A percentile compares a stretch with the other conserved stretches of the same genome.
Evolutionary conservation across 2,888 invertebrate species (phyloP).

Genomic region (Anoncus sp.): DNA sequence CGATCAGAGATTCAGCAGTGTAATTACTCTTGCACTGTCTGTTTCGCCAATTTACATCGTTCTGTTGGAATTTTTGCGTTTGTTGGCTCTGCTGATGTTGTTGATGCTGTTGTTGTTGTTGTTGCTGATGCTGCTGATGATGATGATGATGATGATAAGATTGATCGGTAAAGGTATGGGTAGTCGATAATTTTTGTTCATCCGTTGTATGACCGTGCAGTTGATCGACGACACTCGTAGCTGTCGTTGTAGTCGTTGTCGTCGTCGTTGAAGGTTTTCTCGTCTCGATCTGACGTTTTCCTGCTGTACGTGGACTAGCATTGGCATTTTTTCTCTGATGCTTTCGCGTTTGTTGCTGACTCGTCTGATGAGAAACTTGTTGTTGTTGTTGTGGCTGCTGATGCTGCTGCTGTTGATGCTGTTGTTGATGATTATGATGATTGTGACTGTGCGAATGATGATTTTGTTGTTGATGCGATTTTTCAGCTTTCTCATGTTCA

Average conservation of each 20-base stretch:
- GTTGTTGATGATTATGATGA: conserved; percentile 57
- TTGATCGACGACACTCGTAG: conserved; percentile 70
- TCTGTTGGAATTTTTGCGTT: conserved; percentile 77
- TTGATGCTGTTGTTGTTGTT: conserved; percentile 69
- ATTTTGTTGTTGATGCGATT: conserved; percentile 72
- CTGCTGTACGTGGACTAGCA: conserved; percentile 76
- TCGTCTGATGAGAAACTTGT: conserved; percentile 51
- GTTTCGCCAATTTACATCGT: conserved; percentile 79
- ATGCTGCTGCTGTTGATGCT: conserved; percentile 69
- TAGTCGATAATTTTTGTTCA: conserved; percentile 73
- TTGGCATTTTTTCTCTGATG: conserved; percentile 78
- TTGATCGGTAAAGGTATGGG: conserved; percentile 56
- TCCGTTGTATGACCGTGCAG: conserved; percentile 74
- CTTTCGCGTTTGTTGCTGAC: conserved; percentile 73
- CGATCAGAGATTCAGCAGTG: conserved; percentile 82
- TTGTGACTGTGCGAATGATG: conserved; percentile 70
- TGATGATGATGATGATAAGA: conserved; percentile 62
- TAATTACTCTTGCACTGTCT: conserved; percentile 82
- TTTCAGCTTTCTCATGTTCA: conserved; percentile 84
- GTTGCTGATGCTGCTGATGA: conserved; percentile 68
- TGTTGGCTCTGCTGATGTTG: conserved; percentile 71
- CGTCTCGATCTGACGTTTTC: conserved; percentile 79
- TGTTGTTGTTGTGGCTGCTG: conserved; percentile 54
- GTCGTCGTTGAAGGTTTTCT: conserved; percentile 75
- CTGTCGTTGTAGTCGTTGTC: conserved; percentile 37